Base-by-base conservation (phyloP, 2,113 vertebrate species). In the Gopherus flavomarginatus region DNA sequence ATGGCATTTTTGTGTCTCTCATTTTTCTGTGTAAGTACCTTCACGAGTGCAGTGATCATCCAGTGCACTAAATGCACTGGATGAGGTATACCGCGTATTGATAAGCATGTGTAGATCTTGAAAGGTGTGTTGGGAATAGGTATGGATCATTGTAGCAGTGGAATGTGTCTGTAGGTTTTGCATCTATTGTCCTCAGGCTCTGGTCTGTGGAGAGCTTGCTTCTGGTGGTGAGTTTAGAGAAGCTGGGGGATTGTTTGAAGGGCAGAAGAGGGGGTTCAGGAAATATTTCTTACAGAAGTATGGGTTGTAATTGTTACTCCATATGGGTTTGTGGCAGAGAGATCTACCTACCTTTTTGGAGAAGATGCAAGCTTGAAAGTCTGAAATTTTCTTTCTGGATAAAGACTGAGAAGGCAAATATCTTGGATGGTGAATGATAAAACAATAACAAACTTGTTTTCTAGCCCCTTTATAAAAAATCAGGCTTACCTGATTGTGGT, bases 291-390 rank as follows among this genome's bases (percentile, higher is more conserved):
- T 65, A n/a, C 14, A 17, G 62, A 16, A n/a, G 16, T 65, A n/a
- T 65, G 27, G 31, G 31, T 27, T 35, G 14, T 17, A n/a, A n/a
- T 65, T 65, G 31, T 17, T n/a, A 65, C 13, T 7, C 31, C 62
- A 65, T 17, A 65, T 16, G 31, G 31, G 31, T 35, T n/a, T 95
- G 84, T 83, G 85, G 83, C 89, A 90, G 27, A 86, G 86, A 94
- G 81, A 91, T 86, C 86, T 90, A 8, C 94, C 95, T 90, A 31
- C 86, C 82, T 42, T 94, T 87, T 86, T 87, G 87, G 90, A 95
- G 91, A 96, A 95, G 87, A 88, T 31, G 8, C 81, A 89, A 57
- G n/a, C 89, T 97, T 78, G 69, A 87, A 89, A 13, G 4, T 93
- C 79, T n/a, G 53, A 86, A 80, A 77, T 85, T 95, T 95, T 95